Evolutionary conservation across 2,113 vertebrate species (phyloP), one percentile per base, ranked within the genome.

Genomic region (Tautogolabrus adspersus): DNA sequence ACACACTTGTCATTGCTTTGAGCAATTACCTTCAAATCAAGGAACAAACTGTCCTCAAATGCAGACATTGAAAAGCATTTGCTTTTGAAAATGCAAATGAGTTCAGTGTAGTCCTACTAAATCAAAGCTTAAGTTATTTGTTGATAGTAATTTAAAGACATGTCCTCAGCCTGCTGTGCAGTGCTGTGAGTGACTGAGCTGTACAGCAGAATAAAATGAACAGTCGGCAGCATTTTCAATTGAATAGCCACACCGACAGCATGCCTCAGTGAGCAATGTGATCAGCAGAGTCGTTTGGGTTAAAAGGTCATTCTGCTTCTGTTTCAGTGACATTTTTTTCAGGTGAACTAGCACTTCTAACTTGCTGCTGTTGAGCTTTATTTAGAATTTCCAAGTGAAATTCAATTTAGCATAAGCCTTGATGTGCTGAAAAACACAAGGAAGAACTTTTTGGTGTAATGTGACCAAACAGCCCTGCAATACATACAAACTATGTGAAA

Each of bases 151-250:
- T 52, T 52, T 30, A 58, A 15, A 16, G 12, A 5, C 6, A 26
- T 57, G 13, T 49, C 49, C 40, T 30, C n/a, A 40, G 23, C 12
- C 23, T 3, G 37, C 22, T 68, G 34, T 72, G 44, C 37, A 22
- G 38, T 67, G 51, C 51, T 66, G 12, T n/a, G 2, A 69, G 47
- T 51, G 47, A 71, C 61, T 61, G 34, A 77, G 51, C 40, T 52
- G 23, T 64, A 23, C 10, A 59, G 19, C 19, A 47, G 54, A 38
- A 51, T 54, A 63, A 62, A 57, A 71, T 61, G 23, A 82, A 59
- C 51, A 49, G 65, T 57, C 21, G 18, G 62, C 63, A 59, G 42
- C 64, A 37, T 23, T 77, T 83, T 65, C 40, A 66, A 16, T 71
- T 60, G 44, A 58, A 61, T 40, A 62, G 44, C 47, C 51, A 9